These are phyloP conservation scores for Schizaphis graminum DNA, from an alignment of 2,888 invertebrate species.

Conservation along the genomic window DNA sequence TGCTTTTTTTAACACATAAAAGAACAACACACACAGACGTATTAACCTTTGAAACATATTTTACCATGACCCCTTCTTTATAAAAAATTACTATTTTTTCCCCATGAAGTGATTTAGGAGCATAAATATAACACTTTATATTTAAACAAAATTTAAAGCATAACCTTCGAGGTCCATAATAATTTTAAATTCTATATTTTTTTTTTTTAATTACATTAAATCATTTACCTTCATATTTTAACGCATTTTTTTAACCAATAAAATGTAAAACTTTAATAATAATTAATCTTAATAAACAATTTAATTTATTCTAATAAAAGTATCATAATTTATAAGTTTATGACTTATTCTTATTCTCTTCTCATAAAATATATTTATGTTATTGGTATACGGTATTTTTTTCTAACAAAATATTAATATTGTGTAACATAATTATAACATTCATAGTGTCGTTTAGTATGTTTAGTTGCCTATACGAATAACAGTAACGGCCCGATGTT, in stretches of 20 bases:
- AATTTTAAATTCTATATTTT: neutral
- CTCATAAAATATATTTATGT: neutral
- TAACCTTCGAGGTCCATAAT: neutral
- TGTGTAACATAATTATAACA: neutral
- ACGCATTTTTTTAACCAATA: neutral
- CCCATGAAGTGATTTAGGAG: constrained; percentile 35
- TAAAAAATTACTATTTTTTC: neutral
- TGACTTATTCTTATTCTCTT: neutral
- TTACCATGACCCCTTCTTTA: neutral
- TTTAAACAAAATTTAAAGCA: constrained; percentile 16
- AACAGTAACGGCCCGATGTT: neutral
- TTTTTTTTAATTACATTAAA: neutral
- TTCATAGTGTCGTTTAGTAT: neutral
- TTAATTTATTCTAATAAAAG: neutral
- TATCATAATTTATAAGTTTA: neutral
- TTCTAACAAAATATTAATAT: neutral
- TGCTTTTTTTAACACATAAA: constrained; percentile 47
- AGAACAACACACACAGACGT: neutral
- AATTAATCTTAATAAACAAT: neutral
- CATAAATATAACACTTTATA: constrained; percentile 10
- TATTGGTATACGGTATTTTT: neutral
- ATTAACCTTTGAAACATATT: constrained; percentile 41
- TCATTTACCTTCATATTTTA: constrained; percentile 3
- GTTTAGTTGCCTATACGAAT: constrained; percentile 49
- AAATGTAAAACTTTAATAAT: neutral